A percentile compares a stretch with the other conserved stretches of the same genome.
Conservation (phyloP, 1,140 invertebrate species). For the Drosophila leontia region DNA sequence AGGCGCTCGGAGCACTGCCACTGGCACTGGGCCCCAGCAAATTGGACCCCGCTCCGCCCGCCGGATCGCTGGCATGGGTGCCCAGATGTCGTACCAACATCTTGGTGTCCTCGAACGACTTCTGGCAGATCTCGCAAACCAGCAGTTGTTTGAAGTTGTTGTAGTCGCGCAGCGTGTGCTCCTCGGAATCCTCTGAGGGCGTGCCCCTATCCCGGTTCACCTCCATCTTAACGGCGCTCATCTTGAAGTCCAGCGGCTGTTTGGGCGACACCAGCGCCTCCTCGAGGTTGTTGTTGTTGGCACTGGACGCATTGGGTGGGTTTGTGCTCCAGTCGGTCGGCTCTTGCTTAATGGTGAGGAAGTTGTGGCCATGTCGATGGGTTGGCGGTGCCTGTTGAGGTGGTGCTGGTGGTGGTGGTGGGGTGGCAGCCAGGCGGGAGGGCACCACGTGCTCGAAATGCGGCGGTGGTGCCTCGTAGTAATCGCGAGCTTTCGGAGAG, state of each 20-base stretch:
- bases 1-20: conserved; percentile 44
- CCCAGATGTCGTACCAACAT: conserved; percentile 93
- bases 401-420: conserved; percentile 43
- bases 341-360: conserved; percentile 86
- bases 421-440: conserved; percentile 36
- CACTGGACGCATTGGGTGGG: conserved; percentile 38
- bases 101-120: conserved; percentile 92
- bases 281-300: conserved; percentile 62
- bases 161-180: conserved; percentile 72
- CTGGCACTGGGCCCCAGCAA: conserved; percentile 34
- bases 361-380: conserved; percentile 81
- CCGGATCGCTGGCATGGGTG: conserved; percentile 86
- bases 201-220: conserved; percentile 45
- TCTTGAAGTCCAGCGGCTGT: conserved; percentile 78
- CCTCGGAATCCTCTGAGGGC: conserved; percentile 60
- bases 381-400: conserved; percentile 48
- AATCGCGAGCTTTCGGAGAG: conserved; percentile 50
- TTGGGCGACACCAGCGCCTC: conserved; percentile 63
- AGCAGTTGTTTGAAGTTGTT: conserved; percentile 87
- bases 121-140: conserved; percentile 92
- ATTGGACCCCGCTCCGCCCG: conserved; percentile 15
- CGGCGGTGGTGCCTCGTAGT: conserved; percentile 60
- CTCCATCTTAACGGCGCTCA: conserved; percentile 73
- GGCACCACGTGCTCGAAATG: conserved; percentile 70
- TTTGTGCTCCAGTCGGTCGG: conserved; percentile 86